Percentiles rank a stretch among this genome's conserved stretches.
These are phyloP conservation scores for Clamator glandarius DNA, from an alignment of 2,797 vertebrate species.

Conservation along the genomic window DNA sequence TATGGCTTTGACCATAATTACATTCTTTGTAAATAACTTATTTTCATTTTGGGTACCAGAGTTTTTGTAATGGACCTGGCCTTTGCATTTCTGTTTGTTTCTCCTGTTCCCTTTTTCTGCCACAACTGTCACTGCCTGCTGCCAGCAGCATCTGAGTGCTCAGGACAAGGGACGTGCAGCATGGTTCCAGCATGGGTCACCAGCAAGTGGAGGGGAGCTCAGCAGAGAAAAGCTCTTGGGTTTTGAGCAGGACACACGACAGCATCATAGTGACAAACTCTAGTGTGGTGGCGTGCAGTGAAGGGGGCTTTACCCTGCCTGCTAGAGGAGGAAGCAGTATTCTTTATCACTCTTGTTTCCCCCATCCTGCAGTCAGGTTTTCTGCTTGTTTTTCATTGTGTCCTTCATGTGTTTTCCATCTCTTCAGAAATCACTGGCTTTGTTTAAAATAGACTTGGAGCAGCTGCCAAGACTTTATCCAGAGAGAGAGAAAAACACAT, in stretches of 20 bases:
- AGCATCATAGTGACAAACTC: neutral
- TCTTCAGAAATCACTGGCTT: conserved; percentile 64
- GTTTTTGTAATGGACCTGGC: neutral
- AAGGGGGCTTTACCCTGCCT: neutral
- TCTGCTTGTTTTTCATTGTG: conserved; percentile 56
- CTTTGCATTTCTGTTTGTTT: neutral
- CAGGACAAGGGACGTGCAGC: neutral
- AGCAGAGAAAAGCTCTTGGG: neutral
- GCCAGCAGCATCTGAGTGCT: neutral
- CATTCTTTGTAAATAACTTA: conserved; percentile 39
- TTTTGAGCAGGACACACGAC: neutral
- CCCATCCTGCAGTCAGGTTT: conserved; percentile 33
- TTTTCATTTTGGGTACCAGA: conserved; percentile 33
- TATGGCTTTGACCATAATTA: conserved; percentile 61
- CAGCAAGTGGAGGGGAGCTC: neutral
- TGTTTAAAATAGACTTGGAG: conserved; percentile 64
- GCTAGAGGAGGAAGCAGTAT: neutral
- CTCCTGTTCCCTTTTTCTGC: neutral
- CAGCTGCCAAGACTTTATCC: conserved; percentile 61
- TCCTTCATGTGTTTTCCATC: conserved; percentile 67
- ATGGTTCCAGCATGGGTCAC: neutral
- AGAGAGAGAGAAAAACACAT: neutral
- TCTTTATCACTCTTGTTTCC: conserved; percentile 23
- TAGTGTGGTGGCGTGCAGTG: neutral
- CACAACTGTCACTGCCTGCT: neutral